phyloP scores from a whole-genome alignment of 2,113 vertebrate genomes.

The Thamnophis sirtalis region DNA sequence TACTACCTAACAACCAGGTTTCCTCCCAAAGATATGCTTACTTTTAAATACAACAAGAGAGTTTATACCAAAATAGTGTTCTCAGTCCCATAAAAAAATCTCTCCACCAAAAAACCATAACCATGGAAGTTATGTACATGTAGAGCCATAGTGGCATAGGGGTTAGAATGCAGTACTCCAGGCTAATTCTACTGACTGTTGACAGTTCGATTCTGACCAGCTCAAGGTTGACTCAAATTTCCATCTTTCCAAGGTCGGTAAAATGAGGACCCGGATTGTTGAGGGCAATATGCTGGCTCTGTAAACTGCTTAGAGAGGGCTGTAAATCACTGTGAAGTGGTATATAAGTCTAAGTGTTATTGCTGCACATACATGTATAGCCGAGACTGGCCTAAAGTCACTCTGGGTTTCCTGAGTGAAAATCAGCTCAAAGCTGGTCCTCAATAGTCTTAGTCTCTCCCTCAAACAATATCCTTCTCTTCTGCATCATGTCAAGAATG shows the following conservation, averaged over 20 bases:
- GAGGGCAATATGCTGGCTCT: too few species aligned
- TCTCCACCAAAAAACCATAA: background rate
- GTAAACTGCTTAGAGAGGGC: too few species aligned
- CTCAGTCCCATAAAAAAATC: background rate
- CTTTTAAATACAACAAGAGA: background rate
- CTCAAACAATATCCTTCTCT: background rate
- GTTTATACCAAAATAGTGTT: background rate
- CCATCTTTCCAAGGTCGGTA: too few species aligned
- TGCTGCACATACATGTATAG: background rate
- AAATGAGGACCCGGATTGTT: too few species aligned
- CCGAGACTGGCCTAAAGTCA: background rate
- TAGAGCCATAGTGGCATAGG: too few species aligned
- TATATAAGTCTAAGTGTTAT: too few species aligned
- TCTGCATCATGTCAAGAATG: background rate
- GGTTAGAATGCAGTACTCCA: too few species aligned
- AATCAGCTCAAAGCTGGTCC: background rate
- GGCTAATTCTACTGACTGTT: too few species aligned
- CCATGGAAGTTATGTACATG: background rate
- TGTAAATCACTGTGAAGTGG: too few species aligned
- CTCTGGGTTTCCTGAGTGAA: background rate
- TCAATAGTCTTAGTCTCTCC: background rate
- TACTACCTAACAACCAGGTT: background rate
- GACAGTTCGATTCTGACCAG: too few species aligned
- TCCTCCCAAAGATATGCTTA: background rate
- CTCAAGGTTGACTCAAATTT: too few species aligned